phyloP scores from a whole-genome alignment of 2,888 invertebrate species.

The Frankliniella fusca region DNA sequence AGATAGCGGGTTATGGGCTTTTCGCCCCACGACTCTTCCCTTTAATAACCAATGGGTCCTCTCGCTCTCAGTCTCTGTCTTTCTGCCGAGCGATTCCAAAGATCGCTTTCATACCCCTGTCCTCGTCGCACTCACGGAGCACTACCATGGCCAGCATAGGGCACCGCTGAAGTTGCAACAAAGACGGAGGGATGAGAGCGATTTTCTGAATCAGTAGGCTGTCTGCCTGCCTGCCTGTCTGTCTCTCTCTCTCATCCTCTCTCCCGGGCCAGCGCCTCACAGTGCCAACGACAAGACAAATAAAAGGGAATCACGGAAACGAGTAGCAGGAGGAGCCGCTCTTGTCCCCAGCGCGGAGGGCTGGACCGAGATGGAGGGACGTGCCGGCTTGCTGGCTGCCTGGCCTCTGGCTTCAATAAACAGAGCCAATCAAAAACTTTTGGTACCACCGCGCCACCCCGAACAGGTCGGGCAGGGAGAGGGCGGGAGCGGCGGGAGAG shows the following conservation, averaged over 20 bases:
- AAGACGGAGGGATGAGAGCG: too few relatives aligned
- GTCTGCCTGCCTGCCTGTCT: not conserved
- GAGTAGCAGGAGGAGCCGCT: too few relatives aligned
- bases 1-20: too few relatives aligned
- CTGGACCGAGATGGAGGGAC: not conserved
- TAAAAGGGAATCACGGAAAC: not conserved
- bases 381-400: not conserved
- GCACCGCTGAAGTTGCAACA: too few relatives aligned
- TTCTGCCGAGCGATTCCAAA: too few relatives aligned
- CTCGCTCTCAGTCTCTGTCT: not conserved
- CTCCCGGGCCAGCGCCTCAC: not conserved
- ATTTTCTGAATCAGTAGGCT: too few relatives aligned
- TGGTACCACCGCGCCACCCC: not conserved
- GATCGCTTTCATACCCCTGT: too few relatives aligned
- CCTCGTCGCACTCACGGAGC: too few relatives aligned
- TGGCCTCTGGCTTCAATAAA: not conserved
- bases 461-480: not conserved
- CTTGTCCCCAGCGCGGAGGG: not conserved
- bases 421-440: slow-evolving; percentile 26
- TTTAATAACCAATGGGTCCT: not conserved
- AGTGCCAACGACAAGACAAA: slow-evolving; percentile 2
- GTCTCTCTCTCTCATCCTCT: not conserved
- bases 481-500: not conserved
- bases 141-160: too few relatives aligned
- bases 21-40: too few relatives aligned